A percentile compares a stretch with the other conserved stretches of the same genome.
phyloP scores from a whole-genome alignment of 1,140 invertebrate genomes.

The Calliphora vicina region DNA sequence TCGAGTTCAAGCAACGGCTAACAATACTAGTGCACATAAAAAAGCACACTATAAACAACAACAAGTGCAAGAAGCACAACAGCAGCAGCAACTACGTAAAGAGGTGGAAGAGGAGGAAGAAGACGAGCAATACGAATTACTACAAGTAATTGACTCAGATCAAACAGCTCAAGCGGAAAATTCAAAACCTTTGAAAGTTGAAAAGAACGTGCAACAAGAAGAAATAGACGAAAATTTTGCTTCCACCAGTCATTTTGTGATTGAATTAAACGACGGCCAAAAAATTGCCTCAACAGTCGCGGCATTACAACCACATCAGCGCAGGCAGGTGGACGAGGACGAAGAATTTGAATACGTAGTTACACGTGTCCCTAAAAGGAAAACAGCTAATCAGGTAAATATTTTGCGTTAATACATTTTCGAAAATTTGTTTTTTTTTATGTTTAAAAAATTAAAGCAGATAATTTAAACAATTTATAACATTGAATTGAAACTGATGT shows the following conservation, averaged over 20 bases:
- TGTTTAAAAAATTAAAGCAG: not conserved
- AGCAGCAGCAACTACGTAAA: not conserved
- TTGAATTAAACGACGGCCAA: not conserved
- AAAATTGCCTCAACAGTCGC: not conserved
- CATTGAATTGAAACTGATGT: too few species aligned
- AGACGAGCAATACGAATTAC: constrained; percentile 35
- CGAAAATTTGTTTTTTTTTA: too few species aligned
- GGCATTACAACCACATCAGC: not conserved
- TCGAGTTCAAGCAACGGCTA: not conserved
- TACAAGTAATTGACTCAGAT: constrained; percentile 12
- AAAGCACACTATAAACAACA: not conserved
- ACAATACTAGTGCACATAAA: too few species aligned
- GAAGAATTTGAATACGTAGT: constrained; percentile 38
- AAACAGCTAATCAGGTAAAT: not conserved
- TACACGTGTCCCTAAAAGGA: constrained; percentile 26
- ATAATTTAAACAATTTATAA: too few species aligned
- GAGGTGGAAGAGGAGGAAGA: constrained; percentile 7
- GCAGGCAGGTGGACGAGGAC: constrained; percentile 29
- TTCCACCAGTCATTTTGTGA: constrained; percentile 14
- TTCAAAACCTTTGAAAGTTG: not conserved
- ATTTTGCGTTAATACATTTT: not conserved
- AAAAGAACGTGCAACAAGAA: not conserved
- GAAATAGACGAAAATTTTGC: not conserved
- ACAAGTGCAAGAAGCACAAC: not conserved
- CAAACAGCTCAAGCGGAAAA: not conserved